Evolutionary conservation across 2,797 vertebrate species (phyloP), one percentile per base, ranked within the genome.

Genomic region (Cirrhinus molitorella): DNA sequence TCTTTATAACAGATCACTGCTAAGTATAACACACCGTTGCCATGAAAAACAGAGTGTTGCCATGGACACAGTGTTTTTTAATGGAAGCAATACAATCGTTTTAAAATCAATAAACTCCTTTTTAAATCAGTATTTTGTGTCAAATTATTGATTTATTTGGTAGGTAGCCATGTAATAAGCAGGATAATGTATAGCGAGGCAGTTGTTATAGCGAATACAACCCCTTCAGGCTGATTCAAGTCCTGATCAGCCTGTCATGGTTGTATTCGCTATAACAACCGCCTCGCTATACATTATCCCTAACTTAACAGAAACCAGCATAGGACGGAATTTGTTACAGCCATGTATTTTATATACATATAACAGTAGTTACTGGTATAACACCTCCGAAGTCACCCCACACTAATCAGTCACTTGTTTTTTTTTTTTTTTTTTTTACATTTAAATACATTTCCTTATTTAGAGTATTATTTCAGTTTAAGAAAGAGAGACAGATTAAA

Each of bases 91-190:
- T 47, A 17, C 37, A 67, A 67, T 43, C 0, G 2, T 40, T 40
- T 68, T 45, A 8, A 68, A 43, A 68, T 68, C 34, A 68, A 40
- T n/a, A 68, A 68, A 43, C 63, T 66, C 63, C 17, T 66, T 67
- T 34, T 34, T 34, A 67, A 67, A 66, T 66, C 28, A 34, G 21
- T 43, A 40, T 43, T 43, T 43, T 68, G 66, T 68, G 66, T 68
- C 21, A 68, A 23, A 68, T 68, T 23, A 68, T 43, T 68, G 5
- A 68, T 68, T 68, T 67, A 28, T 61, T 61, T 61, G 59, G 59
- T 31, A 31, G 25, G 59, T 63, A 63, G 6, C 59, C 59, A 63
- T 63, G 59, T 31, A 63, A 16, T 61, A 14, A 59, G 25, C 14
- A 1, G 59, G 59, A 61, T 61, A 61, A 61, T 63, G 25, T 63